phyloP scores from a whole-genome alignment of 1,140 invertebrate genomes.

The Harpegnathos saltator region DNA sequence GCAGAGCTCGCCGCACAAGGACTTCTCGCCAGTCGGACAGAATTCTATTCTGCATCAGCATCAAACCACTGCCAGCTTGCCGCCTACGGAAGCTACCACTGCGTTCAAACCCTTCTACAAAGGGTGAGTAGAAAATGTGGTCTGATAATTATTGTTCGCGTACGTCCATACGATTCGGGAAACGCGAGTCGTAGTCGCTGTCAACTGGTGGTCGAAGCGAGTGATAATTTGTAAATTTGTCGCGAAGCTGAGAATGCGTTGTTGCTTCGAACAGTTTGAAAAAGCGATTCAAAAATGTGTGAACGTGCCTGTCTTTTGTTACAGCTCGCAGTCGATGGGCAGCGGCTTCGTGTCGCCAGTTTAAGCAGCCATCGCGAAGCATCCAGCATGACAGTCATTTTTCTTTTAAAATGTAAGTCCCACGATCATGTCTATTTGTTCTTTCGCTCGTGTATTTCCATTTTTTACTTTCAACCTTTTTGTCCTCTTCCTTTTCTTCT shows the following conservation, averaged over 20 bases:
- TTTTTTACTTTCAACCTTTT: not conserved
- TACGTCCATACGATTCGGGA: not conserved
- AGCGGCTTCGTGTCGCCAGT: constrained; percentile 89
- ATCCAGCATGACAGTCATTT: constrained; percentile 53
- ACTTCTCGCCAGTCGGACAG: constrained; percentile 84
- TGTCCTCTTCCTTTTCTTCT: not conserved
- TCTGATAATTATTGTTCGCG: not conserved
- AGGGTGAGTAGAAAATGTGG: constrained; percentile 88
- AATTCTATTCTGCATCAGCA: constrained; percentile 84
- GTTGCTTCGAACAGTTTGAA: not conserved
- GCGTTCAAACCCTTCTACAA: constrained; percentile 96
- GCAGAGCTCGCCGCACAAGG: constrained; percentile 87
- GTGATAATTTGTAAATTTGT: too few species aligned
- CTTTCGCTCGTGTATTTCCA: not conserved
- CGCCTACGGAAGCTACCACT: constrained; percentile 87
- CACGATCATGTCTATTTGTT: not conserved
- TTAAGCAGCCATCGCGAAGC: constrained; percentile 77
- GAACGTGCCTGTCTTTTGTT: constrained; percentile 70
- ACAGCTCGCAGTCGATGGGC: constrained; percentile 87
- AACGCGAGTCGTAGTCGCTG: not conserved
- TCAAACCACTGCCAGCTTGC: constrained; percentile 83
- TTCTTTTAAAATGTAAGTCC: constrained; percentile 77
- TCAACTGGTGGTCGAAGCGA: not conserved
- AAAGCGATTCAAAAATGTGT: not conserved
- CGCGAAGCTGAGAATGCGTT: too few species aligned